Evolutionary conservation across 2,888 invertebrate genomes (phyloP).

Genomic region (Endomychus coccineus): DNA sequence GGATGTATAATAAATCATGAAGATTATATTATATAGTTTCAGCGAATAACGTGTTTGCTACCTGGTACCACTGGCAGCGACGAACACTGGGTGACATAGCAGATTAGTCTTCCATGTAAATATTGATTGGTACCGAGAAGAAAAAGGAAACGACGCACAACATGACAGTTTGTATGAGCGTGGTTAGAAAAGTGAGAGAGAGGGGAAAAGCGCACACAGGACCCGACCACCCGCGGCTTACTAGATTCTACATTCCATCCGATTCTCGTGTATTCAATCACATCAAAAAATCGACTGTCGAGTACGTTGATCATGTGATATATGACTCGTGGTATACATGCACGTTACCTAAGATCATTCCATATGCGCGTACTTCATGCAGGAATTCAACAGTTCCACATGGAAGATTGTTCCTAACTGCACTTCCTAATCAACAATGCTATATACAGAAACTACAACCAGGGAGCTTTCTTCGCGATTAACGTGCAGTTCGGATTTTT

Average conservation of each 20-base stretch:
- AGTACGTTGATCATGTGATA: conserved; percentile 16
- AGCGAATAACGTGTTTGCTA: too few species aligned
- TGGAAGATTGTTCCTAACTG: conserved; percentile 4
- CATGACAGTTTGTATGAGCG: too few species aligned
- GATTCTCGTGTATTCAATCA: conserved; percentile 30
- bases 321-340: conserved; percentile 15
- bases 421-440: conserved; percentile 6
- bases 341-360: conserved; percentile 13
- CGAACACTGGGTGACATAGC: too few species aligned
- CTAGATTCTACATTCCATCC: conserved; percentile 30
- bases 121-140: too few species aligned
- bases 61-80: too few species aligned
- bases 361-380: conserved; percentile 15
- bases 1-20: too few species aligned
- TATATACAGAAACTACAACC: too few species aligned
- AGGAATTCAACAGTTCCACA: conserved; percentile 11
- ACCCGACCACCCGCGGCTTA: conserved; percentile 28
- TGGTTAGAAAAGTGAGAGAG: conserved; percentile 13
- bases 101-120: too few species aligned
- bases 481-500: too few species aligned
- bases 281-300: conserved; percentile 25
- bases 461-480: too few species aligned
- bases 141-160: too few species aligned
- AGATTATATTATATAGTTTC: too few species aligned
- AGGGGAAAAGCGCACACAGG: conserved; percentile 14